These are phyloP conservation scores for Stomatorhinus walkeri DNA, from an alignment of 2,797 vertebrate species.

Conservation along the genomic window DNA sequence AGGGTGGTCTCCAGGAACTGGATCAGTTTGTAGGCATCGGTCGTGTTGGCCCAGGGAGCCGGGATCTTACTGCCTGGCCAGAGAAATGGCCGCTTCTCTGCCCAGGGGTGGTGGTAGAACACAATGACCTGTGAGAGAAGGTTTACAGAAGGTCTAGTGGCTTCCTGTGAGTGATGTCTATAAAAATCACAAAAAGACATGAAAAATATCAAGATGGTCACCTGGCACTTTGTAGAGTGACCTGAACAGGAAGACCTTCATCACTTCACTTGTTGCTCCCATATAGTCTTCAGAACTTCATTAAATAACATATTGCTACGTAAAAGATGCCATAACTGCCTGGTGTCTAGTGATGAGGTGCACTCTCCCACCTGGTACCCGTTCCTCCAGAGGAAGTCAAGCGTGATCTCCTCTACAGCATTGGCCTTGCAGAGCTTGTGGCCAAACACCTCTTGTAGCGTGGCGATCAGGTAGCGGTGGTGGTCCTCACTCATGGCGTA, in stretches of 20 bases:
- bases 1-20: conserved; percentile 88
- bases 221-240: not conserved
- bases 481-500: conserved; percentile 85
- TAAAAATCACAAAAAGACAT: not conserved
- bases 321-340: not conserved
- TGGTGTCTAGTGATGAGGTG: not conserved
- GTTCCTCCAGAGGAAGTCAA: conserved; percentile 80
- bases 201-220: not conserved
- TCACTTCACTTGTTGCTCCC: not conserved
- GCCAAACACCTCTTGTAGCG: conserved; percentile 78
- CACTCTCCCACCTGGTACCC: conserved; percentile 70
- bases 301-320: not conserved
- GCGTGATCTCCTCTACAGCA: conserved; percentile 73
- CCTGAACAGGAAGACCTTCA: not conserved
- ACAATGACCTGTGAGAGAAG: conserved; percentile 70
- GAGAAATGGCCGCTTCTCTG: conserved; percentile 61
- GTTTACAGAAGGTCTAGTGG: not conserved
- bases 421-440: conserved; percentile 71
- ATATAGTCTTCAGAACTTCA: not conserved
- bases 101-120: conserved; percentile 84
- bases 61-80: conserved; percentile 94
- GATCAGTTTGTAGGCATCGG: conserved; percentile 76
- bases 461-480: conserved; percentile 71
- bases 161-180: not conserved
- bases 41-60: conserved; percentile 96